Evolutionary conservation across 2,797 vertebrate genomes (phyloP).

Genomic region (Thamnophis elegans): DNA sequence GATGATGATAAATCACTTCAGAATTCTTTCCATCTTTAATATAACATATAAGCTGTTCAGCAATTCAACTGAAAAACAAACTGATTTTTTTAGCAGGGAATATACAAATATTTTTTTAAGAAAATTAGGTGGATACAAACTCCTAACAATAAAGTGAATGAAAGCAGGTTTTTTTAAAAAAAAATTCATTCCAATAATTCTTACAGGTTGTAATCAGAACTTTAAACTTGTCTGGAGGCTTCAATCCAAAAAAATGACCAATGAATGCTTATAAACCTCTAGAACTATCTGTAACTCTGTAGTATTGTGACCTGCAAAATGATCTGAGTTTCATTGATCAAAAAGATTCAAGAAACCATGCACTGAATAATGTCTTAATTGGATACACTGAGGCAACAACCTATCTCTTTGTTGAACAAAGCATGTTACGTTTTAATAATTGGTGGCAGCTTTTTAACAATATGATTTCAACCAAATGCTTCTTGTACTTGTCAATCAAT

Average conservation of each 20-base stretch:
- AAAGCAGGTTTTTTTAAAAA: neutral
- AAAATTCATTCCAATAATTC: neutral
- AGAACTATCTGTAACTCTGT: neutral
- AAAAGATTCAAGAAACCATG: neutral
- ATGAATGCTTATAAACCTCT: neutral
- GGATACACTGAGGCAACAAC: neutral
- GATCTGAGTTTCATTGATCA: neutral
- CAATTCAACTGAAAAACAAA: neutral
- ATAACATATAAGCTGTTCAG: neutral
- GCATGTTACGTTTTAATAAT: neutral
- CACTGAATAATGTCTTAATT: neutral
- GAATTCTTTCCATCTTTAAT: neutral
- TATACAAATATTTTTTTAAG: neutral
- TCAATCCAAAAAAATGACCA: neutral
- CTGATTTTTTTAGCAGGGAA: neutral
- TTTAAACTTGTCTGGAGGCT: neutral
- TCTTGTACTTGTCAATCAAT: neutral
- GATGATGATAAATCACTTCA: neutral
- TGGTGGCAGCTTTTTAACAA: neutral
- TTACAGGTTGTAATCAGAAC: neutral
- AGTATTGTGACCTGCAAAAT: neutral
- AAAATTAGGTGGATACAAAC: neutral
- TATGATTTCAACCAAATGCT: neutral
- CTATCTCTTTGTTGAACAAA: neutral
- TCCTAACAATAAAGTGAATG: neutral